Percentiles rank a stretch among this genome's conserved stretches.
Evolutionary conservation across 1,140 invertebrate species (phyloP).

Genomic region (Frieseomelitta varia): DNA sequence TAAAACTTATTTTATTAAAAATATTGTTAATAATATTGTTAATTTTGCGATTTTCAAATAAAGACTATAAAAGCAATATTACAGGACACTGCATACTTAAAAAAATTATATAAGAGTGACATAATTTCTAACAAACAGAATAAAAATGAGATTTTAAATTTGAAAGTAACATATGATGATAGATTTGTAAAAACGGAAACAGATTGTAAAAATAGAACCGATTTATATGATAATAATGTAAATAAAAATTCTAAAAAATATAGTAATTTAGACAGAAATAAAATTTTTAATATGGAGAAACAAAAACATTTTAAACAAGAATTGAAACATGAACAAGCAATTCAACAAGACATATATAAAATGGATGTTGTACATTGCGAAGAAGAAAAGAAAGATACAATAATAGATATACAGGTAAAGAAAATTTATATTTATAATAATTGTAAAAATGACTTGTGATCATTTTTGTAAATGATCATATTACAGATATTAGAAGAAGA

Average conservation of each 20-base stretch:
- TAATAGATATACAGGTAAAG: slow-evolving; percentile 16
- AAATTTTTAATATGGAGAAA: slow-evolving; percentile 17
- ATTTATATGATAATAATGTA: not conserved
- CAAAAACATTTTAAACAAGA: slow-evolving; percentile 21
- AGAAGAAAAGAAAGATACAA: slow-evolving; percentile 34
- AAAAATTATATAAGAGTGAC: not conserved
- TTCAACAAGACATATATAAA: slow-evolving; percentile 69
- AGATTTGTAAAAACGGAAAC: slow-evolving; percentile 2
- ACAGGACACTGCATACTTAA: slow-evolving; percentile 14
- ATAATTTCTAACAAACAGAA: slow-evolving; percentile 13
- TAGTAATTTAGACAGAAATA: slow-evolving; percentile 22
- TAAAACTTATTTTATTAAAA: slow-evolving; percentile 8
- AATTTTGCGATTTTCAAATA: not conserved
- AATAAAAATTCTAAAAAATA: slow-evolving; percentile 21
- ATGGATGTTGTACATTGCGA: slow-evolving; percentile 69
- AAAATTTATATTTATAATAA: slow-evolving; percentile 10
- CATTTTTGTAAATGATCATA: not conserved
- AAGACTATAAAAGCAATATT: not conserved
- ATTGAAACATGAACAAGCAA: slow-evolving; percentile 48
- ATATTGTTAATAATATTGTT: not conserved
- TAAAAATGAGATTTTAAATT: slow-evolving; percentile 11
- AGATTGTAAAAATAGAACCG: not conserved
- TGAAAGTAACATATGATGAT: slow-evolving; percentile 4
- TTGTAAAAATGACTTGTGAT: not conserved
- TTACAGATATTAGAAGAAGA: slow-evolving; percentile 10